These are phyloP conservation scores for Gadopsis bispinosus DNA, from an alignment of 2,797 vertebrate genomes.

Conservation along the genomic window DNA sequence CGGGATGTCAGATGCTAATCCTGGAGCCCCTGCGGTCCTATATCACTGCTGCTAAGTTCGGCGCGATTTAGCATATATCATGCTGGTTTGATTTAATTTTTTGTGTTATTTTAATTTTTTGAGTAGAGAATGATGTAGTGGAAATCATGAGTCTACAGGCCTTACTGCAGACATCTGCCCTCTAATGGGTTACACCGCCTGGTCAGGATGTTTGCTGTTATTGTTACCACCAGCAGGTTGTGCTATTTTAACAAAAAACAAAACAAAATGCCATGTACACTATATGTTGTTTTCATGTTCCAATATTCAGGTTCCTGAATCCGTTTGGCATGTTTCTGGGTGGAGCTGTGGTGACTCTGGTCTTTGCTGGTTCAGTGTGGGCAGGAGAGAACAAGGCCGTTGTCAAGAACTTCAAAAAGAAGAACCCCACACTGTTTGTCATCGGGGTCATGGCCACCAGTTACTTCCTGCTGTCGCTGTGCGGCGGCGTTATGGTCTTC, in stretches of 20 bases:
- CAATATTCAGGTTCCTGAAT: conserved; percentile 89
- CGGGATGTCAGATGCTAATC: background rate
- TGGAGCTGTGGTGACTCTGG: conserved; percentile 89
- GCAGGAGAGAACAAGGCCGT: conserved; percentile 92
- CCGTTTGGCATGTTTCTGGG: conserved; percentile 96
- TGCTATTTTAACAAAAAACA: conserved; percentile 45
- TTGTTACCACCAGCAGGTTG: conserved; percentile 59
- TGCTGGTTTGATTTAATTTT: background rate
- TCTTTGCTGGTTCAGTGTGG: conserved; percentile 95
- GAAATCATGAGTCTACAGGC: conserved; percentile 47
- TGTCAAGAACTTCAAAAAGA: conserved; percentile 94
- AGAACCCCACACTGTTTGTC: conserved; percentile 91
- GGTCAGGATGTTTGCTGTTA: conserved; percentile 6
- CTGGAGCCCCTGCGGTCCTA: too few species aligned
- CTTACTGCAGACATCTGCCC: conserved; percentile 27
- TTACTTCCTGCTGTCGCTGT: conserved; percentile 94
- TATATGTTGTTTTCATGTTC: conserved; percentile 59
- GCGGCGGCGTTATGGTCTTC: conserved; percentile 96
- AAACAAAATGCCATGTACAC: background rate
- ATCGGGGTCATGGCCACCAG: conserved; percentile 90
- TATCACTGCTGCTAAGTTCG: background rate
- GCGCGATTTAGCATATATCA: background rate
- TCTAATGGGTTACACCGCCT: conserved; percentile 14
- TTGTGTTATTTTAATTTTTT: background rate
- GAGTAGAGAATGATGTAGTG: conserved; percentile 37